These are phyloP conservation scores for Saturnia pavonia DNA, from an alignment of 2,888 invertebrate species.

Conservation along the genomic window DNA sequence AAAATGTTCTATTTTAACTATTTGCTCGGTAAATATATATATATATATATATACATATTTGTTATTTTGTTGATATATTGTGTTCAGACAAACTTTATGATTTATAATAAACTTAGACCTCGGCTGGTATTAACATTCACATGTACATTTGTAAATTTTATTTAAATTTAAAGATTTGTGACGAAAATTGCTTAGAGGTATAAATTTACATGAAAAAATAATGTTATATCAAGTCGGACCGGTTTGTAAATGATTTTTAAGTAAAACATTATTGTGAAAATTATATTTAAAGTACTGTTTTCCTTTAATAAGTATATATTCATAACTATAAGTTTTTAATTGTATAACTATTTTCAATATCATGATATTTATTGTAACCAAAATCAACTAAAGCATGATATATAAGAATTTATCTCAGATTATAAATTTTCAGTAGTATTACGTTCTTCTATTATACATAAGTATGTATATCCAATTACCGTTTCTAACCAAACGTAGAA, in stretches of 20 bases:
- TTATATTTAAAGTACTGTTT: too few species aligned
- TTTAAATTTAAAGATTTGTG: not conserved
- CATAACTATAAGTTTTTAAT: too few species aligned
- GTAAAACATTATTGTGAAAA: too few species aligned
- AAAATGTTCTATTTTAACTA: not conserved
- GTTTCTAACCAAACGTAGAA: constrained; percentile 16
- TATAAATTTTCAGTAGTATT: not conserved
- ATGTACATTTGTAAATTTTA: not conserved
- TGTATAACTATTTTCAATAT: too few species aligned
- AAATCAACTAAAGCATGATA: not conserved
- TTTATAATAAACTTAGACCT: not conserved
- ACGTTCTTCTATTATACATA: not conserved
- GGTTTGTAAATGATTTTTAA: not conserved
- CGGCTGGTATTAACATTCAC: not conserved
- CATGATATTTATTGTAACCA: too few species aligned
- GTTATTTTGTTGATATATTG: not conserved
- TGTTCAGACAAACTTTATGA: not conserved
- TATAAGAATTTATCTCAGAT: not conserved
- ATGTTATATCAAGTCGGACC: not conserved
- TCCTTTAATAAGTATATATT: too few species aligned
- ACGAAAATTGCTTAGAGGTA: not conserved
- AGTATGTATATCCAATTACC: not conserved
- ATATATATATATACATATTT: not conserved
- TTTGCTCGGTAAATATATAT: not conserved
- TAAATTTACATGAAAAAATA: not conserved